These are phyloP conservation scores for Eumacrocentrus americanus DNA, from an alignment of 2,888 invertebrate species.

Conservation along the genomic window DNA sequence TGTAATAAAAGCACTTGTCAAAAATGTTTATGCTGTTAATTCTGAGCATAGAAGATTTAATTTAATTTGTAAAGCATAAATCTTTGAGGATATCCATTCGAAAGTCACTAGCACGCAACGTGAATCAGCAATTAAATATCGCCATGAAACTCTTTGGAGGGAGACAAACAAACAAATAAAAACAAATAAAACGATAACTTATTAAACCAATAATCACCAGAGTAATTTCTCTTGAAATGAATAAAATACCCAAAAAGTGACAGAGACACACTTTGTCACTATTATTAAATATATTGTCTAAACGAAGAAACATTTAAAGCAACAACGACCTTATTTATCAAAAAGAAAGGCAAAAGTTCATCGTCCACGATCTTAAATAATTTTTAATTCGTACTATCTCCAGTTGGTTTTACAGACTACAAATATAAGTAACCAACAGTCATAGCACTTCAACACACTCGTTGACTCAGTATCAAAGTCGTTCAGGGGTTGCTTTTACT, in stretches of 20 bases:
- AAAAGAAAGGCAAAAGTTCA: not conserved
- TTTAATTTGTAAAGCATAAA: not conserved
- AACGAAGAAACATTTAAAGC: conserved; percentile 26
- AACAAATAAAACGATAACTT: not conserved
- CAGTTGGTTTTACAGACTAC: not conserved
- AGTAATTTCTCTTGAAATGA: not conserved
- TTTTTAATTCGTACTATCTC: not conserved
- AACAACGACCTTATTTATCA: conserved; percentile 12
- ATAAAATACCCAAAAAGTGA: not conserved
- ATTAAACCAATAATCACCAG: not conserved
- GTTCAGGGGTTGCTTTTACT: not conserved
- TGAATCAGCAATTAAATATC: not conserved
- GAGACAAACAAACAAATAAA: too few relatives aligned
- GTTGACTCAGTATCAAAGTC: too few relatives aligned
- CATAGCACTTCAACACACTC: not conserved
- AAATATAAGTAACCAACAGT: conserved; percentile 3
- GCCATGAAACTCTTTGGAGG: not conserved
- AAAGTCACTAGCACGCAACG: not conserved
- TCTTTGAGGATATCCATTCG: not conserved
- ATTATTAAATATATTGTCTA: conserved; percentile 14
- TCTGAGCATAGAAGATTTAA: not conserved
- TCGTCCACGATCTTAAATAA: conserved; percentile 21
- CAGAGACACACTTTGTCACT: conserved; percentile 7
- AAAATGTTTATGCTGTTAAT: not conserved
- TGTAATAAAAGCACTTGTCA: not conserved